Conservation (phyloP, 2,888 invertebrate genomes). For the Epinotia demarniana region DNA sequence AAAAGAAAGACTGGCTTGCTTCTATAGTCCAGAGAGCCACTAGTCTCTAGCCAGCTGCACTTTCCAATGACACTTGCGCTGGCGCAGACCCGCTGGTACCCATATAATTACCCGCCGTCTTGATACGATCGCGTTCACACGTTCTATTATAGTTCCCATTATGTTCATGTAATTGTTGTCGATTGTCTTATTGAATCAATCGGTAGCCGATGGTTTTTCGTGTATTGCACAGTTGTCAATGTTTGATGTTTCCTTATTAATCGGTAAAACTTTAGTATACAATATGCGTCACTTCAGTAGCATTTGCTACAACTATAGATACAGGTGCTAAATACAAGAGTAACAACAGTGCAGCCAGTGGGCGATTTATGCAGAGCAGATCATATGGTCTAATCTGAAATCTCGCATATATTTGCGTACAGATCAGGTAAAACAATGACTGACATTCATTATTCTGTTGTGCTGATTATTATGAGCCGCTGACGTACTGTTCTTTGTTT, state of each 20-base stretch:
- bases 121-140: conserved; percentile 12
- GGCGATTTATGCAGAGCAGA: conserved; percentile 44
- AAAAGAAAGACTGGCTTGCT: no score
- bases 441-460: conserved; percentile 57
- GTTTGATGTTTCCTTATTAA: not conserved
- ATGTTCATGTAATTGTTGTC: conserved; percentile 14
- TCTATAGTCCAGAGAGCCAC: no score
- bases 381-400: conserved; percentile 54
- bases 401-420: conserved; percentile 66
- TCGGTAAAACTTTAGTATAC: not conserved
- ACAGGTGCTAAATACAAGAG: conserved; percentile 9
- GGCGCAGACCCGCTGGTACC: conserved; percentile 50
- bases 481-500: conserved; percentile 38
- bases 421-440: conserved; percentile 64
- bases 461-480: conserved; percentile 51
- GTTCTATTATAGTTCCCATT: conserved; percentile 8
- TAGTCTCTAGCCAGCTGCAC: conserved; percentile 48
- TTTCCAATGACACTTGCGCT: conserved; percentile 63
- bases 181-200: conserved; percentile 20
- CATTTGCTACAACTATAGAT: not conserved
- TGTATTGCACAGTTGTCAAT: not conserved
- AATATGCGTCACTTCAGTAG: not conserved
- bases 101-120: conserved; percentile 16
- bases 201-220: not conserved
- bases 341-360: conserved; percentile 37